These are phyloP conservation scores for Harpagoxenus sublaevis DNA, from an alignment of 2,888 invertebrate species.

Conservation along the genomic window DNA sequence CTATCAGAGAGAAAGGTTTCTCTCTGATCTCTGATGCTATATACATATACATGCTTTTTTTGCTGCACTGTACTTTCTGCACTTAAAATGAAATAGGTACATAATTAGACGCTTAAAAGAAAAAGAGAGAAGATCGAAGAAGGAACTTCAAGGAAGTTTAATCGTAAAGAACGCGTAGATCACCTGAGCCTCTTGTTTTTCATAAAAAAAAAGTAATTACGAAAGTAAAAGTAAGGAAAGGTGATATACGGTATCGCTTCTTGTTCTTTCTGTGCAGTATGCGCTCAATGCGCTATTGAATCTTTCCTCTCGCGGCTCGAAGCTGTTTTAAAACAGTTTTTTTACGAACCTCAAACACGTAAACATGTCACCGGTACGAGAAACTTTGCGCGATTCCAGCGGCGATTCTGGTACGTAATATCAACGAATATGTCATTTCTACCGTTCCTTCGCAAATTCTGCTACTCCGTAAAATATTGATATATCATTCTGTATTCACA, in stretches of 20 bases:
- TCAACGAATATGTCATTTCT: not conserved
- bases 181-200: not conserved
- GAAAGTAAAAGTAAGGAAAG: not conserved
- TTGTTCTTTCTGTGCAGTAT: too few species aligned
- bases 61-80: not conserved
- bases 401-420: constrained; percentile 79
- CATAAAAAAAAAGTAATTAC: not conserved
- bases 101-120: not conserved
- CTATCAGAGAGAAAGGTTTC: too few species aligned
- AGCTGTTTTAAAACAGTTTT: not conserved
- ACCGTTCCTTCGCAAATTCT: not conserved
- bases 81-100: not conserved
- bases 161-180: not conserved
- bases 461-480: not conserved
- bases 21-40: too few species aligned
- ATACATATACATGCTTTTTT: too few species aligned
- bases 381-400: constrained; percentile 77
- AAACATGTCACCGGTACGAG: constrained; percentile 76
- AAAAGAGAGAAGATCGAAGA: not conserved
- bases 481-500: not conserved
- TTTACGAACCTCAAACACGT: not conserved
- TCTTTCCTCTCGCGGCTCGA: not conserved
- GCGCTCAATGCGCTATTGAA: too few species aligned
- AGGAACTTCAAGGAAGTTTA: not conserved
- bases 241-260: too few species aligned